These are phyloP conservation scores for Tretioscincus oriximinensis DNA, from an alignment of 2,113 vertebrate species.

Conservation along the genomic window DNA sequence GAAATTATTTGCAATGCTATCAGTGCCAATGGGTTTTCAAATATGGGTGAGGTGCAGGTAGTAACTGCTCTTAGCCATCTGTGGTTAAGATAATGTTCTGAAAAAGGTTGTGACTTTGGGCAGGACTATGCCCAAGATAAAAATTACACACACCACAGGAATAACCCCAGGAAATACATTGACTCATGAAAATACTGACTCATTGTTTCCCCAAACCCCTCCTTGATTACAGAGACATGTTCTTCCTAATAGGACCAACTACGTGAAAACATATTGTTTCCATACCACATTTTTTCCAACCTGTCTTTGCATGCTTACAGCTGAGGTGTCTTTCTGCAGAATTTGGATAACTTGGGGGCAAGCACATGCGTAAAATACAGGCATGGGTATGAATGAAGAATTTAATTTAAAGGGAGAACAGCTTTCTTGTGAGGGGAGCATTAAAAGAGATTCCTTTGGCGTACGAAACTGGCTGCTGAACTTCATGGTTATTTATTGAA, in stretches of 20 bases:
- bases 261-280: background rate
- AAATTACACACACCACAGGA: background rate
- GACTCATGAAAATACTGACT: slow-evolving; percentile 44
- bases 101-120: slow-evolving; percentile 20
- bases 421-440: no score
- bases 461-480: no score
- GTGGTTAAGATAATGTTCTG: slow-evolving; percentile 15
- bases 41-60: background rate
- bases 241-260: background rate
- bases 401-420: background rate
- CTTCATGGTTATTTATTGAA: no score
- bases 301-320: background rate
- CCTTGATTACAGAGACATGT: background rate
- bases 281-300: background rate
- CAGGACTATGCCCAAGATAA: background rate
- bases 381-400: background rate
- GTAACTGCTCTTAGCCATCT: slow-evolving; percentile 8
- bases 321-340: background rate
- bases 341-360: background rate
- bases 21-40: slow-evolving; percentile 35
- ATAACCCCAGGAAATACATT: background rate
- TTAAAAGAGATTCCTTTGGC: no score
- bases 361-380: background rate
- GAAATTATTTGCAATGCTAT: slow-evolving; percentile 23
- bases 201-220: slow-evolving; percentile 12